Evolutionary conservation across 2,888 invertebrate genomes (phyloP).

Genomic region (Aromia moschata): DNA sequence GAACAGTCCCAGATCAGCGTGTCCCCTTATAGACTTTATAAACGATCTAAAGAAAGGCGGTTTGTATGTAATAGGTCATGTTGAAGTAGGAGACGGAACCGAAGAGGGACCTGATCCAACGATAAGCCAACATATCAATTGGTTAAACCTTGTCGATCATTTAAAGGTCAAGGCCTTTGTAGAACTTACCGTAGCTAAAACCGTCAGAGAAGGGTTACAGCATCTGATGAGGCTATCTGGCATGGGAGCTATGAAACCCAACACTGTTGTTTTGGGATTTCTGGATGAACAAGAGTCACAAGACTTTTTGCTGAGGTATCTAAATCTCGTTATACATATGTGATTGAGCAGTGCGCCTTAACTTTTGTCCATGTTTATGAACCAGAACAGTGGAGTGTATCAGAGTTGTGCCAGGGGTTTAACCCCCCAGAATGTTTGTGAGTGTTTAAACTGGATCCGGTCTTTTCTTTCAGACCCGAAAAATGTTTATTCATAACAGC

Average conservation of each 20-base stretch:
- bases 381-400: too few relatives aligned
- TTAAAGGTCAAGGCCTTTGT: slow-evolving; percentile 96
- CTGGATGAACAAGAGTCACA: slow-evolving; percentile 77
- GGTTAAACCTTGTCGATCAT: slow-evolving; percentile 95
- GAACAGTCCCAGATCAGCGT: slow-evolving; percentile 87
- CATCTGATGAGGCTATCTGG: slow-evolving; percentile 92
- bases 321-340: too few relatives aligned
- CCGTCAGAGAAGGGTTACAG: slow-evolving; percentile 89
- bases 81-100: slow-evolving; percentile 69
- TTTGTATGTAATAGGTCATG: slow-evolving; percentile 87
- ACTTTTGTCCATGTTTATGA: too few relatives aligned
- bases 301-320: slow-evolving; percentile 81
- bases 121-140: slow-evolving; percentile 82
- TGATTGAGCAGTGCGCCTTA: too few relatives aligned
- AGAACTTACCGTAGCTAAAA: slow-evolving; percentile 87
- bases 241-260: slow-evolving; percentile 99
- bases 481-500: too few relatives aligned
- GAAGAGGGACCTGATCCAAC: slow-evolving; percentile 73
- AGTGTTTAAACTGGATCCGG: too few relatives aligned
- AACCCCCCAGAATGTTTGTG: too few relatives aligned
- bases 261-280: slow-evolving; percentile 95
- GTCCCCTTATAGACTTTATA: slow-evolving; percentile 94
- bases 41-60: slow-evolving; percentile 98
- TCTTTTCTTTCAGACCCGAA: too few relatives aligned
- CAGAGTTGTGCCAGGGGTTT: too few relatives aligned